Evolutionary conservation across 1,140 invertebrate genomes (phyloP).

Genomic region (Zaprionus capensis): DNA sequence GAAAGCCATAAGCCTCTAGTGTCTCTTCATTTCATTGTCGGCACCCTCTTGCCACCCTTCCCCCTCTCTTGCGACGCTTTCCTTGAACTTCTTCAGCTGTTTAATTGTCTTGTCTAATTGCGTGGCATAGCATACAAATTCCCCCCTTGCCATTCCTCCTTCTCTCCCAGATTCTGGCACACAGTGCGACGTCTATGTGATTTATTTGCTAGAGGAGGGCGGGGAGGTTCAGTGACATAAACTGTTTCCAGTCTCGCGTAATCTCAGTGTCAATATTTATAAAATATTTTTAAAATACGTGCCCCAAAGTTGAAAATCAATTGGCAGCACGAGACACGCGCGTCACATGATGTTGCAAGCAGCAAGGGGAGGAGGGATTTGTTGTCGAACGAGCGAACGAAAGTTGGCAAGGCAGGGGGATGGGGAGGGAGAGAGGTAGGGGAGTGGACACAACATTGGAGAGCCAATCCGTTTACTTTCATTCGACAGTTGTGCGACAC

Average conservation of each 20-base stretch:
- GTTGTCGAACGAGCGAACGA: background rate
- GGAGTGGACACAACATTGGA: constrained; percentile 52
- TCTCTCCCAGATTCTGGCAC: background rate
- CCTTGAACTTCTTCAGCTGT: constrained; percentile 31
- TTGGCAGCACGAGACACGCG: constrained; percentile 56
- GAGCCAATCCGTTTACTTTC: constrained; percentile 79
- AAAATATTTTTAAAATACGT: constrained; percentile 80
- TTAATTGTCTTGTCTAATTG: constrained; percentile 76
- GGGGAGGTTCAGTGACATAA: background rate
- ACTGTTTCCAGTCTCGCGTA: constrained; percentile 36
- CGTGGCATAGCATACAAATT: constrained; percentile 42
- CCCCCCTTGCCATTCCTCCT: background rate
- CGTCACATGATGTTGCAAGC: constrained; percentile 51
- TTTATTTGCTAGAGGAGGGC: constrained; percentile 51
- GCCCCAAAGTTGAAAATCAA: constrained; percentile 74
- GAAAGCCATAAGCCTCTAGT: no score
- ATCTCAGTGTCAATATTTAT: constrained; percentile 76
- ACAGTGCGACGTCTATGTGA: constrained; percentile 69
- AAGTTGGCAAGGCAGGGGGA: background rate
- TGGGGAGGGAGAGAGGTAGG: background rate
- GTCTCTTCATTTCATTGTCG: no score
- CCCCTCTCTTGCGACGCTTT: no score
- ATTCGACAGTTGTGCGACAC: constrained; percentile 78
- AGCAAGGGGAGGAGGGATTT: background rate
- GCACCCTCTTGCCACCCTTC: background rate